Conservation (phyloP, 1,140 invertebrate species). For the Drosophila pectinifera region DNA sequence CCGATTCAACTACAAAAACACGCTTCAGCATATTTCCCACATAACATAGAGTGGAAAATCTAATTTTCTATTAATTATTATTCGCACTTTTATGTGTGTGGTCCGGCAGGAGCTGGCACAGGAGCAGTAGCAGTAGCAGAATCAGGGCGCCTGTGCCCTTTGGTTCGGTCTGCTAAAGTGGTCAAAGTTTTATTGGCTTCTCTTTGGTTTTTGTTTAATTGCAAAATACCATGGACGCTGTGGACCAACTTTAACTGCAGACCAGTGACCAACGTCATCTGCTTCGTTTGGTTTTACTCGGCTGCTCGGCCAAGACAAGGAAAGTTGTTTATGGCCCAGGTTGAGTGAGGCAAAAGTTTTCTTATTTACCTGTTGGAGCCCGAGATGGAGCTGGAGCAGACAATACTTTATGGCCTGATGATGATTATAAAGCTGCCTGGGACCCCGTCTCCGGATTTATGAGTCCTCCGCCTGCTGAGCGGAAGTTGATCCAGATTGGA, state of each 20-base stretch:
- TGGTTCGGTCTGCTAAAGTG: constrained; percentile 39
- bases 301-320: constrained; percentile 26
- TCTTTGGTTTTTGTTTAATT: constrained; percentile 65
- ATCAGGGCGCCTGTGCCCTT: constrained; percentile 18
- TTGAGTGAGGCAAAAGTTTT: constrained; percentile 58
- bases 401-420: constrained; percentile 58
- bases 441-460: constrained; percentile 34
- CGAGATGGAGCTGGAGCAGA: constrained; percentile 11
- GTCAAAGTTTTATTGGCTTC: constrained; percentile 63
- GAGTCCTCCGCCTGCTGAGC: constrained; percentile 25
- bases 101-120: background rate
- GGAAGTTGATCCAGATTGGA: constrained; percentile 39
- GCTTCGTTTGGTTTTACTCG: constrained; percentile 21
- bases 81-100: constrained; percentile 37
- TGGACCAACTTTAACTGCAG: constrained; percentile 57
- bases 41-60: constrained; percentile 43
- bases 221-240: constrained; percentile 54
- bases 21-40: constrained; percentile 34
- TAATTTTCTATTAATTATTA: constrained; percentile 65
- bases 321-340: constrained; percentile 59
- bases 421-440: constrained; percentile 49
- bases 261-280: constrained; percentile 51
- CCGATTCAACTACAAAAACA: constrained; percentile 27
- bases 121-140: background rate
- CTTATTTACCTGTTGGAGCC: constrained; percentile 56